Conservation (phyloP, 2,888 invertebrate species). For the Aleiodes leptofemur region DNA sequence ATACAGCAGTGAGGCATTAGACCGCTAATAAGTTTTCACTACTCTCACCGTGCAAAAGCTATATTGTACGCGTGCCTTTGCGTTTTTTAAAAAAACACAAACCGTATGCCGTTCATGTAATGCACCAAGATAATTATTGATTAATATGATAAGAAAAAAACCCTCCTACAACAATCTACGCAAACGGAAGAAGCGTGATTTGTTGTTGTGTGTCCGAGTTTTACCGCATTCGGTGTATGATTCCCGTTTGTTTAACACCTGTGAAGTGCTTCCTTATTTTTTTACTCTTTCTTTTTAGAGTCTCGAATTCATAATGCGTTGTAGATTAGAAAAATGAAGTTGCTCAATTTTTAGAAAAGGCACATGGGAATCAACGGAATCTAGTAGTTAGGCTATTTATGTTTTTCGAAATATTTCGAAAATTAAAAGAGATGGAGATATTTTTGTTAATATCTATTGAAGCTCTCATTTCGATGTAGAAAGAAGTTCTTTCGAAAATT, state of each 20-base stretch:
- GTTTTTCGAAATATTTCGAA: no score
- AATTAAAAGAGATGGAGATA: no score
- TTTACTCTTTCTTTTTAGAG: background rate
- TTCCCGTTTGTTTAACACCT: constrained; percentile 29
- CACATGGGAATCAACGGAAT: no score
- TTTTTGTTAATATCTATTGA: no score
- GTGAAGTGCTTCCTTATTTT: constrained; percentile 29
- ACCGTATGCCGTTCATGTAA: constrained; percentile 51
- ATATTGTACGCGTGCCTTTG: constrained; percentile 20
- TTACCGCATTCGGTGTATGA: constrained; percentile 34
- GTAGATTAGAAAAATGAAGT: background rate
- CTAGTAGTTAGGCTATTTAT: no score
- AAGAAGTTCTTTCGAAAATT: no score
- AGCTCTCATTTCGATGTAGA: no score
- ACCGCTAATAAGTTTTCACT: constrained; percentile 35
- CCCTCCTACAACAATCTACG: constrained; percentile 10
- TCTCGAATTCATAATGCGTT: background rate
- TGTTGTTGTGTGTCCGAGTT: constrained; percentile 49
- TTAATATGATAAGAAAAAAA: constrained; percentile 51
- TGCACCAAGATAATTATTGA: constrained; percentile 55
- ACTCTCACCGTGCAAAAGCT: constrained; percentile 15
- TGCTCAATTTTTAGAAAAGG: no score
- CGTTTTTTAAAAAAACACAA: constrained; percentile 13
- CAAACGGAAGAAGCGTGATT: constrained; percentile 56
- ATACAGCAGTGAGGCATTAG: constrained; percentile 14